Evolutionary conservation across 2,113 vertebrate genomes (phyloP).

Genomic region (Psilopsiagon aurifrons): DNA sequence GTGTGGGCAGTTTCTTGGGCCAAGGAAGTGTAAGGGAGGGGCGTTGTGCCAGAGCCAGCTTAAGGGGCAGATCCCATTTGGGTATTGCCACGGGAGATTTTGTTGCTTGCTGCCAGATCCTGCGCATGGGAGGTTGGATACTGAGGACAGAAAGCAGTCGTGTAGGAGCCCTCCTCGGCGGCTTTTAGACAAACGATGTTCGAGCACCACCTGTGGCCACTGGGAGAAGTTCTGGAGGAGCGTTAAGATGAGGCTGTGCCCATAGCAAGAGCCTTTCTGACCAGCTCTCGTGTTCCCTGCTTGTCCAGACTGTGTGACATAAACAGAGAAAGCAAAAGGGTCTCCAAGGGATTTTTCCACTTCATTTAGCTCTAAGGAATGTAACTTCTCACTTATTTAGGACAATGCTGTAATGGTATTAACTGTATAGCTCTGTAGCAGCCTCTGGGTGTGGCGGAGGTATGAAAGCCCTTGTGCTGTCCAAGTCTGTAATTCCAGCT

Average conservation of each 20-base stretch:
- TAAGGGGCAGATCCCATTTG: not conserved
- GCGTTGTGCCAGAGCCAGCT: not conserved
- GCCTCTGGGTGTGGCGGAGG: constrained; percentile 7
- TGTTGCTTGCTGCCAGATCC: not conserved
- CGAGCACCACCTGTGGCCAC: not conserved
- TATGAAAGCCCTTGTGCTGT: not conserved
- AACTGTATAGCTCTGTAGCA: constrained; percentile 21
- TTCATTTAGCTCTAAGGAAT: constrained; percentile 36
- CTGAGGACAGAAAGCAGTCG: not conserved
- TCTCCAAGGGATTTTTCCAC: constrained; percentile 44
- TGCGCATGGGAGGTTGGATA: not conserved
- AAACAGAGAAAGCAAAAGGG: constrained; percentile 17
- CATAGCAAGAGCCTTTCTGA: not conserved
- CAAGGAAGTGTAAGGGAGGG: not conserved
- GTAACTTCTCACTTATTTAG: constrained; percentile 26
- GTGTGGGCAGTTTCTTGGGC: not conserved
- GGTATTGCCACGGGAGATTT: not conserved
- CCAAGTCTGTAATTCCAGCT: constrained; percentile 3
- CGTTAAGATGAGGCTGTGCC: not conserved
- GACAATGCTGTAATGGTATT: constrained; percentile 12
- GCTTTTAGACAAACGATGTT: not conserved
- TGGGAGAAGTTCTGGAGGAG: not conserved
- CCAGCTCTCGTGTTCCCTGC: not conserved
- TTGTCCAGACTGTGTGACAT: constrained; percentile 29
- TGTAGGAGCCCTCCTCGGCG: not conserved